A percentile compares a stretch with the other conserved stretches of the same genome.
phyloP scores from a whole-genome alignment of 2,797 vertebrate species.

The Acanthurus leucopareius region DNA sequence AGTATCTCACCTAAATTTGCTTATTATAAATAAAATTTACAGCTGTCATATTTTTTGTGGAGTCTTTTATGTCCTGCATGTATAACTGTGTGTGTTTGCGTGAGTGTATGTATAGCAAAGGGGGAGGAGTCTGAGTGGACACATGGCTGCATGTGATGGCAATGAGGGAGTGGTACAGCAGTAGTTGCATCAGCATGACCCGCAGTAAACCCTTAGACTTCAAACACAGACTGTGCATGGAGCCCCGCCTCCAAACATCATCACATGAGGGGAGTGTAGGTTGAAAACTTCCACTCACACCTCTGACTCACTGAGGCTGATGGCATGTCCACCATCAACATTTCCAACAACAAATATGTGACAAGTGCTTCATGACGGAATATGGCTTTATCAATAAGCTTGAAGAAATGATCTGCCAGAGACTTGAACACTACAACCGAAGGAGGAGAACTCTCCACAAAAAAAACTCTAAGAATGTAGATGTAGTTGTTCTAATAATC shows the following conservation, averaged over 20 bases:
- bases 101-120: not conserved
- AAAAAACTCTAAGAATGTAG: not conserved
- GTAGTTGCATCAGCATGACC: slow-evolving; percentile 42
- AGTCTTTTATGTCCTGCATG: not conserved
- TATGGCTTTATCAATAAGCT: not conserved
- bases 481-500: not conserved
- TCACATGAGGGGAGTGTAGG: slow-evolving; percentile 15
- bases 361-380: not conserved
- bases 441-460: not conserved
- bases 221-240: not conserved
- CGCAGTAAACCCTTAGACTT: slow-evolving; percentile 10
- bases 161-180: slow-evolving; percentile 15
- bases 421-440: not conserved
- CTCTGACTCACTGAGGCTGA: slow-evolving; percentile 1
- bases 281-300: slow-evolving; percentile 21
- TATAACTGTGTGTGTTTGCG: not conserved
- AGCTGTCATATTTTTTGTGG: not conserved
- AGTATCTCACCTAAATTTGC: too few species aligned
- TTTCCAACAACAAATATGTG: not conserved
- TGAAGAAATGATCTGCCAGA: not conserved
- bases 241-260: slow-evolving; percentile 51
- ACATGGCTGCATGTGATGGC: not conserved
- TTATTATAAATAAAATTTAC: not conserved
- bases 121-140: not conserved
- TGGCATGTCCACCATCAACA: not conserved